A percentile compares a stretch with the other conserved stretches of the same genome.
phyloP scores from a whole-genome alignment of 2,113 vertebrate genomes.

The Lepisosteus oculatus region DNA sequence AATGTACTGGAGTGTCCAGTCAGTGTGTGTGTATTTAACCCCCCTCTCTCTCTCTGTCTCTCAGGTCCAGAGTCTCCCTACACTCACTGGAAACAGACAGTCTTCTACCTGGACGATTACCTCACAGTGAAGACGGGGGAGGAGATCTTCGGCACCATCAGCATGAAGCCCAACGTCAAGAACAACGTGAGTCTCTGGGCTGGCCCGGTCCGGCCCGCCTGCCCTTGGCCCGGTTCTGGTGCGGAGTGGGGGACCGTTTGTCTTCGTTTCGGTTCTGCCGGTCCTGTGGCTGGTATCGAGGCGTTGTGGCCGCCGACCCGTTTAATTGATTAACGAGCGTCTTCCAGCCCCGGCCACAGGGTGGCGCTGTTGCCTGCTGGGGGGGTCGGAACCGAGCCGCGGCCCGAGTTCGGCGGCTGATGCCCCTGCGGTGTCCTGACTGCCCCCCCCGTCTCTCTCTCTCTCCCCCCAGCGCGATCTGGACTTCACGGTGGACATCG shows the following conservation, averaged over 20 bases:
- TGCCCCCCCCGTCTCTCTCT: neutral
- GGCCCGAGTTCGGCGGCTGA: neutral
- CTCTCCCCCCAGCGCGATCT: constrained; percentile 75
- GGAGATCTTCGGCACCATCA: constrained; percentile 88
- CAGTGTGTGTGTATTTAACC: no score
- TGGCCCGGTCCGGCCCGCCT: no score
- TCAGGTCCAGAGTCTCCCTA: constrained; percentile 88
- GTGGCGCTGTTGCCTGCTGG: no score
- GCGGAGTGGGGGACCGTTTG: no score
- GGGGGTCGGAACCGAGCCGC: no score
- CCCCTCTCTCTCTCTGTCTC: neutral
- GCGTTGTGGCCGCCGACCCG: neutral
- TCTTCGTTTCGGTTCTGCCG: no score
- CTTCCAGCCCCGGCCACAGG: no score
- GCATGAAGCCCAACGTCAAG: constrained; percentile 90
- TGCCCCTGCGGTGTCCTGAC: neutral
- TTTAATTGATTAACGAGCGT: neutral
- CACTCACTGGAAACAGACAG: constrained; percentile 94
- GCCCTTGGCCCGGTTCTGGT: no score
- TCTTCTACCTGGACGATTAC: constrained; percentile 92
- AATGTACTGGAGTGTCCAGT: no score
- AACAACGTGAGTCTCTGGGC: constrained; percentile 76
- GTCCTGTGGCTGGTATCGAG: no score
- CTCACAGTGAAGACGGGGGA: constrained; percentile 90
- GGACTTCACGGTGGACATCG: constrained; percentile 88